phyloP scores from a whole-genome alignment of 2,888 invertebrate genomes.

The Stegophylla sp. region DNA sequence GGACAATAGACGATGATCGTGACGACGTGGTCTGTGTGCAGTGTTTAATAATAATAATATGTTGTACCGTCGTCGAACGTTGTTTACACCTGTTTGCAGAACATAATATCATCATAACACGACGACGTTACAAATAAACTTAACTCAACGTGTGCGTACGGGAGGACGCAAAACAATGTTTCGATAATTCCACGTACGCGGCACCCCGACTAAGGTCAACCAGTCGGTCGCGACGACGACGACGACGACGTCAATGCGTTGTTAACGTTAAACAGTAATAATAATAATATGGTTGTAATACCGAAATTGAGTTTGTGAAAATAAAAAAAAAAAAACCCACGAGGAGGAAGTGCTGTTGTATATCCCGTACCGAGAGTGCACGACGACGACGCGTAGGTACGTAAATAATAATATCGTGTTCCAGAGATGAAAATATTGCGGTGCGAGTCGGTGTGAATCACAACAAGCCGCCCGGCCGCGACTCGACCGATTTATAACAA shows the following conservation, averaged over 20 bases:
- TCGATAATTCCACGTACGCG: background rate
- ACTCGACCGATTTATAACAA: conserved; percentile 4
- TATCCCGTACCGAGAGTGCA: too few relatives aligned
- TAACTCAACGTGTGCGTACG: too few relatives aligned
- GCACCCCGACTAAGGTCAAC: conserved; percentile 54
- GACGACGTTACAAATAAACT: too few relatives aligned
- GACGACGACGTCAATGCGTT: background rate
- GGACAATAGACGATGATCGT: too few relatives aligned
- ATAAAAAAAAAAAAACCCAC: conserved; percentile 24
- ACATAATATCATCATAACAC: too few relatives aligned
- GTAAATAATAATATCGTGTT: background rate
- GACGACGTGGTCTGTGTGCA: too few relatives aligned
- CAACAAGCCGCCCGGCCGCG: background rate
- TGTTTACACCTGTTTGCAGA: too few relatives aligned
- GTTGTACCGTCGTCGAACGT: too few relatives aligned
- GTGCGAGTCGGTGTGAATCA: too few relatives aligned
- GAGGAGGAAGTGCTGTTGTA: conserved; percentile 51
- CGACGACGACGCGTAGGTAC: background rate
- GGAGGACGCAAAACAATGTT: background rate
- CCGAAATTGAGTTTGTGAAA: background rate
- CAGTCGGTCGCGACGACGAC: too few relatives aligned
- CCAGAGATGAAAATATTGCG: conserved; percentile 11
- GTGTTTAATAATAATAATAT: too few relatives aligned
- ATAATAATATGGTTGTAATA: background rate
- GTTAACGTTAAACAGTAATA: too few relatives aligned